Evolutionary conservation across 2,797 vertebrate species (phyloP), one percentile per base, ranked within the genome.

Genomic region (Heliangelus exortis): DNA sequence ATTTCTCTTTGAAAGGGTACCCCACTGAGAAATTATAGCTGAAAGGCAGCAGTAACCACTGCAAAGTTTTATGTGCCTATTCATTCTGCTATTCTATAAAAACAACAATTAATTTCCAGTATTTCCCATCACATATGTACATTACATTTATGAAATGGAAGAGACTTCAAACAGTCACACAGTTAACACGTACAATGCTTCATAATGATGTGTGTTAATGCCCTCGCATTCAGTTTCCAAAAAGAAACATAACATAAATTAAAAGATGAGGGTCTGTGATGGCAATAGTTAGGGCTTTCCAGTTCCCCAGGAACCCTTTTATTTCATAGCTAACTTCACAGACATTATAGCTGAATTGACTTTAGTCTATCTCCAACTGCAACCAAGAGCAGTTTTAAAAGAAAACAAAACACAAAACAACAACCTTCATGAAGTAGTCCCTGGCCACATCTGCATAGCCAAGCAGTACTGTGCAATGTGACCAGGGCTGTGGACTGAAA

Each of bases 11-110:
- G 62, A n/a, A 94, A 96, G 47, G 34, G 55, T 48, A n/a, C 65
- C 74, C 88, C 59, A 89, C 72, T 92, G 90, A 92, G 90, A 59
- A 82, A 87, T 79, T 89, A 71, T 5, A 80, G 80, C 55, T 88
- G 80, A 95, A 91, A 96, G 82, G 90, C 87, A 90, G 71, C 88
- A 90, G 71, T 95, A 96, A 91, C 82, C 74, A 65, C 57, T 76
- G 74, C 55, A 16, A n/a, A n/a, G 55, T 55, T 83, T 94, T 74
- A 92, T 87, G 82, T 81, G n/a, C 41, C 72, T 87, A 87, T 94
- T 96, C 93, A 87, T 87, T 90, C 72, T 33, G n/a, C n/a, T n/a
- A 17, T 93, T 95, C 71, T 67, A 66, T 74, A 84, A 94, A 96
- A 95, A 74, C 62, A 58, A 68, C n/a, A n/a, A n/a, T 84, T 91